Conservation (phyloP, 2,113 vertebrate species). For the Tringa solitaria region DNA sequence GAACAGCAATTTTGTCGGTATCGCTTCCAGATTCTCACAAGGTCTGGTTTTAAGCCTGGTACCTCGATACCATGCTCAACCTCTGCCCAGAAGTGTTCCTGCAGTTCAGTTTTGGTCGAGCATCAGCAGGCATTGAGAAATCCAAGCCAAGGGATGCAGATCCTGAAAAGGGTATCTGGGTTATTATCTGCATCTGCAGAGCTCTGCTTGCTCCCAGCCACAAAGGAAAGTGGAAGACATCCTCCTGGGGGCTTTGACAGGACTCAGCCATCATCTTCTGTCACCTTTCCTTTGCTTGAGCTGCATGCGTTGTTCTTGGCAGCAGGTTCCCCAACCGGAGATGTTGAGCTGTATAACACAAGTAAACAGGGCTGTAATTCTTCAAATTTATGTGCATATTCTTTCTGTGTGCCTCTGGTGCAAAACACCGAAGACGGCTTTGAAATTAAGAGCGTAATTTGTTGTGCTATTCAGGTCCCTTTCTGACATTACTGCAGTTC, state of each 20-base stretch:
- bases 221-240: too few species aligned
- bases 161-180: neutral
- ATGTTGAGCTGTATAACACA: neutral
- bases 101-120: neutral
- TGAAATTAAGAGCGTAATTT: neutral
- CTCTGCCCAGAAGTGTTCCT: neutral
- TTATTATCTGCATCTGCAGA: neutral
- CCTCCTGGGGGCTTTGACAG: neutral
- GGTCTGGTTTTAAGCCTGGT: neutral
- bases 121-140: fast-evolving
- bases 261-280: neutral
- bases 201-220: neutral
- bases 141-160: neutral
- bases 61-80: fast-evolving
- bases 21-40: neutral
- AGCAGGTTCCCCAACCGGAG: neutral
- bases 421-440: neutral
- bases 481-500: neutral
- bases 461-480: neutral
- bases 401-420: neutral
- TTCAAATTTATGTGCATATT: neutral
- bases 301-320: neutral
- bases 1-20: neutral
- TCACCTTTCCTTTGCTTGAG: neutral
- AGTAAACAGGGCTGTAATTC: neutral